Evolutionary conservation across 2,888 invertebrate species (phyloP), one percentile per base, ranked within the genome.

Genomic region (Epicampocera succincta): DNA sequence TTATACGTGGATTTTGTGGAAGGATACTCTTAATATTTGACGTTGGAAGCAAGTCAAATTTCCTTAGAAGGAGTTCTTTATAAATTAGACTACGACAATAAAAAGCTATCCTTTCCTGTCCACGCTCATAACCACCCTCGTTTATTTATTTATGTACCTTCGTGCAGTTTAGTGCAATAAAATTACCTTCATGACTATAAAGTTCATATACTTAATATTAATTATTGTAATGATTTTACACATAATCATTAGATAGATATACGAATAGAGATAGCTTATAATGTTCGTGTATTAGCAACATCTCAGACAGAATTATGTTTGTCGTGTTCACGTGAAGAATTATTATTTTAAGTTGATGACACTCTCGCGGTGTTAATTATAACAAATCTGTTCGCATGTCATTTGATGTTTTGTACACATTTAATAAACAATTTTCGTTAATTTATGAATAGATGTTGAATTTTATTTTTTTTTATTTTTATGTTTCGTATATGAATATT

Each of bases 301-400:
- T 19, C 42, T 19, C 33, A 33, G 4, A 60, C 33, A 58, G 40
- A 60, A 68, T 54, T 25, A 44, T 69, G 19, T 54, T 56, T 54
- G 29, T 44, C 19, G 44, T 44, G 54, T 42, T 15, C 48, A 65
- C 56, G 56, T n/a, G 21, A 66, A 38, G 25, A 76, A 61, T 33
- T 54, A 69, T 69, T 69, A 76, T 76, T 69, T 69, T 40, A 60
- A 72, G 42, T 60, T 80, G 69, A 75, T 69, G 75, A 80, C 80
- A 80, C 80, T 65, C 42, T 42, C 54, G 46, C 56, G 80, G 63
- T 75, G 80, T 75, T 80, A 65, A 80, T 80, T 80, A 69, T 80
- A 80, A 71, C 75, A 71, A 80, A 75, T 80, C 63, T 80, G 80
- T 80, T 80, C 56, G 63, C 68, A 69, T 75, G 63, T 75, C 75